Evolutionary conservation across 1,140 invertebrate species (phyloP), one percentile per base, ranked within the genome.

Genomic region (Centruroides sculpturatus): DNA sequence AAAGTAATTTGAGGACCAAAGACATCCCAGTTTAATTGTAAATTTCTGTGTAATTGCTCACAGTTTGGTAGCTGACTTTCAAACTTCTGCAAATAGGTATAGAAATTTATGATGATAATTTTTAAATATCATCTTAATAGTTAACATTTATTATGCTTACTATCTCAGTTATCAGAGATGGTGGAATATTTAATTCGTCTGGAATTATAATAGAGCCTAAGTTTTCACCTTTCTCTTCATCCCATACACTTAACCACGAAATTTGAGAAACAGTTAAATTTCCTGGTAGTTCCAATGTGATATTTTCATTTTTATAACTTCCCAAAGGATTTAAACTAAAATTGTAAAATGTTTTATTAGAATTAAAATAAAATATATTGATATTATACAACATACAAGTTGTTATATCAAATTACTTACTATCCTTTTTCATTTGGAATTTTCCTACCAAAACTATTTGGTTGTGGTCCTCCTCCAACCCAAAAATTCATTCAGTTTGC

Each of bases 121-220:
- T 52, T 62, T 53, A 58, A 57, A 12, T 47, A 61, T 48, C 3
- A 34, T 23, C 2, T 23, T 23, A 23, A 23, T 23, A 23, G 23
- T 51, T 51, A 12, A 53, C 51, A 34, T 36, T 53, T 5, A 34
- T 36, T 53, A 23, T 53, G 8, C 35, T 53, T 34, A 49, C 35
- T 13, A 59, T 3, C 50, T 60, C 10, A 49, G 36, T 49, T 6
- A 63, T 54, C 12, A 69, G 55, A 10, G 67, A 59, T 12, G 90
- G 90, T 0, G 91, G 91, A 3, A 95, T 87, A 67, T 92, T 87
- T 60, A 93, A 71, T 67, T 89, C 85, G 70, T 87, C 85, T 0
- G 91, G 90, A 59, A 95, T 89, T 64, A 83, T 78, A 3, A 93
- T 89, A 66, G 92, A 87, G 0, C 91, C 91, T 68, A 92, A 93